Conservation (phyloP, 2,113 vertebrate genomes). For the Ovis canadensis region DNA sequence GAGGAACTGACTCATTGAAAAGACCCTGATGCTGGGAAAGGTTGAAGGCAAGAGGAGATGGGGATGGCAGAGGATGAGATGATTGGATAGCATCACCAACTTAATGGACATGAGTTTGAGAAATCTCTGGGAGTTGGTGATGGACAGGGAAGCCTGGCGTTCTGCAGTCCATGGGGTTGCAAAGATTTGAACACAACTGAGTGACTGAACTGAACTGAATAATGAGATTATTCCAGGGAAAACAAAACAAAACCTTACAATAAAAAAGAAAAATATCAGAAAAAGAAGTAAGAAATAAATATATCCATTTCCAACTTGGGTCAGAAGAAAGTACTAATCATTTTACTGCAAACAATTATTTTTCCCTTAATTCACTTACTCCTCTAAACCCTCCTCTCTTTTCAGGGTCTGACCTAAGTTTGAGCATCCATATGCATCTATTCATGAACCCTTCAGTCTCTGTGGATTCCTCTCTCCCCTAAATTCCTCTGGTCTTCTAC, state of each 20-base stretch:
- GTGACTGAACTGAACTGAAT: neutral
- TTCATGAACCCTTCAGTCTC: neutral
- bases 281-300: neutral
- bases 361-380: neutral
- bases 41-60: neutral
- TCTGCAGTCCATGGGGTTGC: neutral
- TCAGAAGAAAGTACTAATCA: neutral
- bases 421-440: neutral
- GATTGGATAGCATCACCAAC: neutral
- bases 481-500: neutral
- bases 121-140: neutral
- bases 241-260: conserved; percentile 5
- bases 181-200: neutral
- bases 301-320: neutral
- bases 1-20: neutral
- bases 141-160: neutral
- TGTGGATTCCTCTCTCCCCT: neutral
- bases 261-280: neutral
- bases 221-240: neutral
- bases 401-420: neutral
- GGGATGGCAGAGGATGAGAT: neutral
- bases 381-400: neutral
- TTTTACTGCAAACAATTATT: neutral
- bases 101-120: neutral
- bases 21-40: neutral